Base-by-base conservation (phyloP, 92 coral and sea anemone species). In the Epizoanthus fatuus region DNA sequence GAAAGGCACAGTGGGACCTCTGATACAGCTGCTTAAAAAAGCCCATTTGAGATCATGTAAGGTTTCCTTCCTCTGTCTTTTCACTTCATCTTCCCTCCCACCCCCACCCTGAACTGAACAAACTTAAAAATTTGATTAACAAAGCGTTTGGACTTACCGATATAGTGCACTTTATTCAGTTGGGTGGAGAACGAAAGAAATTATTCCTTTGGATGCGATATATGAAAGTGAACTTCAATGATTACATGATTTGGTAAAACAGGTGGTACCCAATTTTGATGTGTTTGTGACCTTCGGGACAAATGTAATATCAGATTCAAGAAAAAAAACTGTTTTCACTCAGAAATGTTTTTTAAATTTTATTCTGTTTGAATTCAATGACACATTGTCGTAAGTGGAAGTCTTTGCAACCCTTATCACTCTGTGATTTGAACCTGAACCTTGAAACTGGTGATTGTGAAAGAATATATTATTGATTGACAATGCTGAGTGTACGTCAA, bases 401-500 rank as follows among this genome's bases (percentile, higher is more conserved):
- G 22, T 55, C 51, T 57, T 75, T 20, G 54, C 29, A 64, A 38
- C 66, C 39, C 40, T 11, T 11, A 25, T 39, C 66, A 38, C 40
- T 75, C 45, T 75, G 80, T 75, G 80, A 75, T 55, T 77, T 59
- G 68, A 42, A 59, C 54, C 82, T 59, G 56, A 77, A 77, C 82
- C 82, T 77, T 44, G 25, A 60, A 49, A 77, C 55, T 47, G 82
- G 45, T 77, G 63, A 77, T 77, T 77, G 69, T 42, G 83, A 90
- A 80, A 72, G 86, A 86, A 74, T 65, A 75, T 75, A 56, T 75
- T 77, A 69, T 75, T 75, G 75, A 90, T 83, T 86, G 95, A 81
- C 89, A 81, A 62, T 73, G 68, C 66, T 77, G 67, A 67, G 82
- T 44, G 83, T 79, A 84, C 86, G 87, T 84, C 84, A 84, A 71